Conservation (phyloP, 1,140 invertebrate genomes). For the Aphis gossypii region DNA sequence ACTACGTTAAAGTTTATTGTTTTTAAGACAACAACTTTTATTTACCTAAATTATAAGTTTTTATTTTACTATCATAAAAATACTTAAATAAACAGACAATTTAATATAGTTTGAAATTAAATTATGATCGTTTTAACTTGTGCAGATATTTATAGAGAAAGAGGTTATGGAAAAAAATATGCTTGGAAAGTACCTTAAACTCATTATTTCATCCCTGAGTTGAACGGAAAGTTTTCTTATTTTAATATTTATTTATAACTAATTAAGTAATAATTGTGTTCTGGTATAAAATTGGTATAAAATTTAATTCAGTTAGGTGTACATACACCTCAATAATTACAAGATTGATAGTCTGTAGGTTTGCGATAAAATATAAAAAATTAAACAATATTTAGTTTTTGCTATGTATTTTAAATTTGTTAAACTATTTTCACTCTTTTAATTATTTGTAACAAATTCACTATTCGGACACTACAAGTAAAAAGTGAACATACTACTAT, state of each 20-base stretch:
- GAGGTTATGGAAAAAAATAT: not conserved
- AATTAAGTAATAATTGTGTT: not conserved
- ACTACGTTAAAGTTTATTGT: not conserved
- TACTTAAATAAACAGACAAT: not conserved
- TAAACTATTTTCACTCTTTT: not conserved
- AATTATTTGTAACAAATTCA: not conserved
- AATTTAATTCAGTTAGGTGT: not conserved
- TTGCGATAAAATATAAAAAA: not conserved
- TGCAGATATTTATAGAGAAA: not conserved
- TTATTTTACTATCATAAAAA: not conserved
- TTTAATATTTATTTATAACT: not conserved
- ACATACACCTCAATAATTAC: not conserved
- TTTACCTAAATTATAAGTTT: conserved; percentile 3
- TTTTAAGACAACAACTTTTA: not conserved
- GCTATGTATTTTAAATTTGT: not conserved
- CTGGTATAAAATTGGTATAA: not conserved
- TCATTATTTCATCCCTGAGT: not conserved
- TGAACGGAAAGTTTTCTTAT: not conserved
- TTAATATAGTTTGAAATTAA: conserved; percentile 1
- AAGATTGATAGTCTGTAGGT: not conserved
- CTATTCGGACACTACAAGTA: not conserved
- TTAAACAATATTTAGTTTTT: not conserved
- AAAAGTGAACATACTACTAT: not conserved
- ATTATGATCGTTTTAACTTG: not conserved
- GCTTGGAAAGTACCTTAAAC: not conserved